Evolutionary conservation across 2,113 vertebrate genomes (phyloP), one percentile per base, ranked within the genome.

Genomic region (Trematomus loennbergii): DNA sequence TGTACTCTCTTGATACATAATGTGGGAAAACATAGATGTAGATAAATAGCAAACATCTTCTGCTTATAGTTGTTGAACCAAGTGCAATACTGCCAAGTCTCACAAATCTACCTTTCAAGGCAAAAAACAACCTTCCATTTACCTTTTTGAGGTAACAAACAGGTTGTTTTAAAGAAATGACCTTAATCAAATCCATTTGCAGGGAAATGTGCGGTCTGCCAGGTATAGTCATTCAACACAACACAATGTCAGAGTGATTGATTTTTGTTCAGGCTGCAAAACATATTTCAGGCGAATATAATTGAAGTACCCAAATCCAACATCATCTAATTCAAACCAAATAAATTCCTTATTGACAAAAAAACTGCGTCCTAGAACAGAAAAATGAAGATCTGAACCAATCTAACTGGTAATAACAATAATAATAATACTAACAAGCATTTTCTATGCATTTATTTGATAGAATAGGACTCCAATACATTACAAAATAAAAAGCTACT

Each of bases 131-230:
- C 29, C 48, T 75, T 73, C 79, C 3, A 48, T 50, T 61, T 49
- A 7, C 29, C 62, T 36, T 66, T 40, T 45, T 15, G 50, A 62
- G 59, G 73, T 70, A 73, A 54, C 68, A 77, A 88, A 83, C 82
- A 72, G 52, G 40, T 78, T 80, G 64, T 57, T 58, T 20, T 75
- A 82, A 81, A 78, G 49, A 79, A 85, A 69, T 72, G 62, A 84
- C 75, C 78, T 72, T 77, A 58, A 69, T 79, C 45, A 78, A 72
- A 74, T 69, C 74, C 55, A 82, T 86, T 79, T 78, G 55, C 60
- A 46, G 67, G 43, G 60, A 68, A 65, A 76, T 73, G 6, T 17
- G 59, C 40, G 4, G 36, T 36, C 36, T 36, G 36, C 36, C 36
- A 69, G 53, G 75, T 67, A 75, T 67, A 75, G 64, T 85, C 67